phyloP scores from a whole-genome alignment of 2,888 invertebrate species.

The Drosophila dives region DNA sequence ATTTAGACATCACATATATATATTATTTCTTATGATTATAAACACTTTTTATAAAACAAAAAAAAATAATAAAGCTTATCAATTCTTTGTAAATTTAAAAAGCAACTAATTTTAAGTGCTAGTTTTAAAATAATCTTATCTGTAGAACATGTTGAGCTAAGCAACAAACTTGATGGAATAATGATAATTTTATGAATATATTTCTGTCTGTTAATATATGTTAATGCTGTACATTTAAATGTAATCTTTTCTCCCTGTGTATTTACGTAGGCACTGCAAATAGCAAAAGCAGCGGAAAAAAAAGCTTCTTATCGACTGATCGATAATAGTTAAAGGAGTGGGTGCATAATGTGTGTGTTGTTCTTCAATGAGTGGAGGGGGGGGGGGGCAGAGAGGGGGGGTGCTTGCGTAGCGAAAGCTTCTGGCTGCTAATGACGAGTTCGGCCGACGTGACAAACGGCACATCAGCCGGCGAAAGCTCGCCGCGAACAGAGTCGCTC shows the following conservation, averaged over 20 bases:
- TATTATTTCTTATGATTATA: too few relatives aligned
- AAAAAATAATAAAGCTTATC: not conserved
- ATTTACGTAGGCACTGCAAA: not conserved
- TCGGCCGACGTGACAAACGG: slow-evolving; percentile 68
- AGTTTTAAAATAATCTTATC: not conserved
- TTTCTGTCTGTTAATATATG: not conserved
- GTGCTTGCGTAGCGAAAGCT: slow-evolving; percentile 24
- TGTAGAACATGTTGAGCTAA: not conserved
- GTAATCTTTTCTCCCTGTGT: not conserved
- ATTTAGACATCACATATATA: too few relatives aligned
- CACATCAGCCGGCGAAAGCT: slow-evolving; percentile 62
- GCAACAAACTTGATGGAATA: not conserved
- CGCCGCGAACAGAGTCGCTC: slow-evolving; percentile 30
- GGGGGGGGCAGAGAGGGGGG: too few relatives aligned
- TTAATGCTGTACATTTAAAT: not conserved
- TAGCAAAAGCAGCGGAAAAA: not conserved
- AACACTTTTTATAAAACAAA: not conserved
- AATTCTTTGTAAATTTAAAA: not conserved
- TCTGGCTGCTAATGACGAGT: slow-evolving; percentile 17
- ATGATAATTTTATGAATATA: not conserved
- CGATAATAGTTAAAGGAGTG: slow-evolving; percentile 67
- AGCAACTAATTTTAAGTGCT: not conserved
- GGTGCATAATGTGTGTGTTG: slow-evolving; percentile 40
- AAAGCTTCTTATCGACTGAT: slow-evolving; percentile 69
- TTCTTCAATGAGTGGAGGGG: not conserved